These are phyloP conservation scores for Apodemia zela DNA, from an alignment of 2,888 invertebrate species.

Conservation along the genomic window DNA sequence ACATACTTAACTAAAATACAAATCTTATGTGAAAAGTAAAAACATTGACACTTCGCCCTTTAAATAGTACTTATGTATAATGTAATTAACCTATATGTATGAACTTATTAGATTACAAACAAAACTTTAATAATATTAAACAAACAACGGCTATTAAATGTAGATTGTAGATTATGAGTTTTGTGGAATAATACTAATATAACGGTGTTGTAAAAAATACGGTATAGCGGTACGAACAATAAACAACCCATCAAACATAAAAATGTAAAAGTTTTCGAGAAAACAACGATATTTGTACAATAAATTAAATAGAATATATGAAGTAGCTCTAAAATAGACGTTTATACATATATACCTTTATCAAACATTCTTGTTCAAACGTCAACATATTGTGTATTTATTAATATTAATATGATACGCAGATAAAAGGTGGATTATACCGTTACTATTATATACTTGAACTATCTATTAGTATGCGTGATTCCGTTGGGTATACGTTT, in stretches of 20 bases:
- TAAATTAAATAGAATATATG: background rate
- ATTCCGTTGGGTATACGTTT: conserved; percentile 61
- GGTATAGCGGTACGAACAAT: too few relatives aligned
- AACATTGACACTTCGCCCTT: too few relatives aligned
- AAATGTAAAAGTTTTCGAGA: background rate
- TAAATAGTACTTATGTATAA: too few relatives aligned
- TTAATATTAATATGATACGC: conserved; percentile 45
- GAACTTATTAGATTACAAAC: too few relatives aligned
- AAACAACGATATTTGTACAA: background rate
- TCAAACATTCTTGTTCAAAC: conserved; percentile 1
- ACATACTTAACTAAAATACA: too few relatives aligned
- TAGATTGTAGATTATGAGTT: too few relatives aligned
- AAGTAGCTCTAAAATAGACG: background rate
- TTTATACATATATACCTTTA: background rate
- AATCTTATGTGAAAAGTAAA: too few relatives aligned
- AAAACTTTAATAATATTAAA: too few relatives aligned
- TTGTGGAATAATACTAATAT: too few relatives aligned
- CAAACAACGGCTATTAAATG: too few relatives aligned
- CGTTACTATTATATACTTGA: conserved; percentile 71
- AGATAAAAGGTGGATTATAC: conserved; percentile 56
- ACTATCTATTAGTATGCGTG: conserved; percentile 67
- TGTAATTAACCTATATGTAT: too few relatives aligned
- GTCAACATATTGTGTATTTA: conserved; percentile 11
- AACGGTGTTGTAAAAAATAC: too few relatives aligned
- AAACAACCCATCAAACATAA: background rate